Conservation (phyloP, 2,797 vertebrate species). For the Coregonus suidteri region DNA sequence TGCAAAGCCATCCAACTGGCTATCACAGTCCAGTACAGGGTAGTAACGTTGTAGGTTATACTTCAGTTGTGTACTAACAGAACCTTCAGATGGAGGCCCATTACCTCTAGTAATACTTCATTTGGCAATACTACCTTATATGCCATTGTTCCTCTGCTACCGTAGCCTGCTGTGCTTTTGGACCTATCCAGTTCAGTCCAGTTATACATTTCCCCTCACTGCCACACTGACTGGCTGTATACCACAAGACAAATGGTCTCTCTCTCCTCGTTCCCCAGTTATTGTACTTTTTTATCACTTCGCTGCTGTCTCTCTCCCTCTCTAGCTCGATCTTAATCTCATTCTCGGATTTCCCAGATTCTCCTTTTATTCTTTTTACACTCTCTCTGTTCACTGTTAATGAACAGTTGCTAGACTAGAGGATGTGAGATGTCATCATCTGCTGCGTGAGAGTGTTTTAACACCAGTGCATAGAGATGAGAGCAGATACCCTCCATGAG, state of each 20-base stretch:
- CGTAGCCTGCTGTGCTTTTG: no score
- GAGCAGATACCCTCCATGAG: background rate
- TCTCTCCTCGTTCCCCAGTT: background rate
- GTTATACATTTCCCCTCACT: background rate
- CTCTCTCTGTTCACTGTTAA: slow-evolving; percentile 13
- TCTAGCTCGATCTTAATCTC: background rate
- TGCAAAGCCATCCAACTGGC: no score
- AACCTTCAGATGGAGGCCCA: no score
- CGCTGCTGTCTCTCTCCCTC: no score
- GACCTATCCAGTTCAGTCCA: no score
- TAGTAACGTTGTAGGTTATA: no score
- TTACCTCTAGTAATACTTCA: no score
- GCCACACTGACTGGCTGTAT: background rate
- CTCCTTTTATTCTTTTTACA: background rate
- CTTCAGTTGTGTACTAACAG: no score
- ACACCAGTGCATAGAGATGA: slow-evolving; percentile 5
- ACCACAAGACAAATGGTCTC: background rate
- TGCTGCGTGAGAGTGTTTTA: slow-evolving; percentile 18
- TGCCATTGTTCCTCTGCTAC: no score
- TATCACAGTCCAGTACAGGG: no score
- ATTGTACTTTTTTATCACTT: no score
- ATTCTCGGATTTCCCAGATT: background rate
- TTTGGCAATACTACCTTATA: no score
- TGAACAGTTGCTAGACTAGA: background rate
- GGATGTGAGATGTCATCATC: slow-evolving; percentile 20